These are phyloP conservation scores for Dicentrarchus labrax DNA, from an alignment of 2,113 vertebrate species.

Conservation along the genomic window DNA sequence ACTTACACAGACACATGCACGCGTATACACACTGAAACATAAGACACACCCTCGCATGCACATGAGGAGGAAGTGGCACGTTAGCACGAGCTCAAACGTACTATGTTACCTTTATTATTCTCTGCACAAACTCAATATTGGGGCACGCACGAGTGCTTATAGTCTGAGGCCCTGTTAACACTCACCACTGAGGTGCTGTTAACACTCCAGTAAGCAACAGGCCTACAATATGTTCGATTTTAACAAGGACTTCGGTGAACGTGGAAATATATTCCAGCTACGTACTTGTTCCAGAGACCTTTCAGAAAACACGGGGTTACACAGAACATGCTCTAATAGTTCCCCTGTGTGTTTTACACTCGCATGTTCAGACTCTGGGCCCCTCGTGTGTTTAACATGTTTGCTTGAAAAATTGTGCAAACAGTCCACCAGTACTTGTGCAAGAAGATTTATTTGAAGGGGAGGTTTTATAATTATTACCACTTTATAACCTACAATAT, in stretches of 20 bases:
- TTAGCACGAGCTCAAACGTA: slow-evolving; percentile 32
- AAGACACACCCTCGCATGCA: slow-evolving; percentile 36
- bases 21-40: slow-evolving; percentile 17
- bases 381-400: slow-evolving; percentile 11
- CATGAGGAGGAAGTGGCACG: slow-evolving; percentile 33
- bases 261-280: slow-evolving; percentile 9
- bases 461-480: background rate
- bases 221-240: background rate
- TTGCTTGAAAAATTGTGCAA: slow-evolving; percentile 10
- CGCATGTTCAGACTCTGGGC: background rate
- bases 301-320: slow-evolving; percentile 25
- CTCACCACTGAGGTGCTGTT: slow-evolving; percentile 8
- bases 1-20: slow-evolving; percentile 35
- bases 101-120: slow-evolving; percentile 33
- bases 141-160: slow-evolving; percentile 3
- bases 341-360: slow-evolving; percentile 29
- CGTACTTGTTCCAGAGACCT: slow-evolving; percentile 28
- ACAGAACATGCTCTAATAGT: slow-evolving; percentile 17
- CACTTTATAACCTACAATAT: background rate
- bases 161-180: slow-evolving; percentile 14
- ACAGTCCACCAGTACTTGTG: background rate
- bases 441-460: background rate
- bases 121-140: slow-evolving; percentile 18
- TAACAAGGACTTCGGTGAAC: slow-evolving; percentile 12
- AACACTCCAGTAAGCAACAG: background rate